Evolutionary conservation across 2,113 vertebrate genomes (phyloP).

Genomic region (Carassius carassius): DNA sequence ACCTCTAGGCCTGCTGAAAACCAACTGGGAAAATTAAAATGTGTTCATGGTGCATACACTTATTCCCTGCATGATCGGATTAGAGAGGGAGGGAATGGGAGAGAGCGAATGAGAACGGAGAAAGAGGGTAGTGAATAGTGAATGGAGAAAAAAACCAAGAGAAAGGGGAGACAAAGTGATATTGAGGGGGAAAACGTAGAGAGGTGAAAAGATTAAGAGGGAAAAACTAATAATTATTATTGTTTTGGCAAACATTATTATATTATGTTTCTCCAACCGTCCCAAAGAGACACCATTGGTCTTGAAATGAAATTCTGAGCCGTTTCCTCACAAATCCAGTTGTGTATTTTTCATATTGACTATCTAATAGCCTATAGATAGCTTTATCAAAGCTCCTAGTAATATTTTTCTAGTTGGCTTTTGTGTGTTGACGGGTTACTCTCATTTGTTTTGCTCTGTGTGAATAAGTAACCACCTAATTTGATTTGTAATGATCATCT

Average conservation of each 20-base stretch:
- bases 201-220: constrained; percentile 73
- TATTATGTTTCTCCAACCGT: constrained; percentile 48
- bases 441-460: neutral
- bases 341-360: constrained; percentile 39
- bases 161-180: constrained; percentile 59
- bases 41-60: constrained; percentile 99
- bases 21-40: constrained; percentile 99
- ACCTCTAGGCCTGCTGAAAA: constrained; percentile 99
- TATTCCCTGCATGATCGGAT: constrained; percentile 97
- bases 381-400: constrained; percentile 48
- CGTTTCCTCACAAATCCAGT: constrained; percentile 37
- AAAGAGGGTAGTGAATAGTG: constrained; percentile 58
- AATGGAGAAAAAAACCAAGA: constrained; percentile 75
- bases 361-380: constrained; percentile 17
- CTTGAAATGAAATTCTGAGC: constrained; percentile 44
- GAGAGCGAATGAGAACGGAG: constrained; percentile 57
- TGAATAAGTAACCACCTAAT: constrained; percentile 25
- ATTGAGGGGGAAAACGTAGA: constrained; percentile 64
- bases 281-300: constrained; percentile 37
- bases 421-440: constrained; percentile 63
- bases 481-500: constrained; percentile 56
- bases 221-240: constrained; percentile 56
- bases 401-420: constrained; percentile 50
- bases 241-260: constrained; percentile 57
- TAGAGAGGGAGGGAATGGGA: constrained; percentile 74